Evolutionary conservation across 2,797 vertebrate species (phyloP), one percentile per base, ranked within the genome.

Genomic region (Chrysocyon brachyurus): DNA sequence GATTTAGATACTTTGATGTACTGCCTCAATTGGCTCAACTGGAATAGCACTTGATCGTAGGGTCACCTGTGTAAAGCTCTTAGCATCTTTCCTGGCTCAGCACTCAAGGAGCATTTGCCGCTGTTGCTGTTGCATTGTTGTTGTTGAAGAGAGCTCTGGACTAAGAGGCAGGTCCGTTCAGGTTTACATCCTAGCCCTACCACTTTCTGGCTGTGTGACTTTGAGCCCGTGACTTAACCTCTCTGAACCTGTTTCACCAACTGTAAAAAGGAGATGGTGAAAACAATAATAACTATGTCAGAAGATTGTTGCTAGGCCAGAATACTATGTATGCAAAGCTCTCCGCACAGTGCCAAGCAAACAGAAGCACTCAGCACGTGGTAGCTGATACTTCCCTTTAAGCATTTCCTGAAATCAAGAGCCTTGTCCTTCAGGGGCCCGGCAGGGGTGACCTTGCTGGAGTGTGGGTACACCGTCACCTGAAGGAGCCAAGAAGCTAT

Each of bases 391-490:
- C 40, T 40, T 82, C 22, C 82, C 49, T 85, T 40, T 8, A 64
- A 49, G 33, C 24, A 40, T 52, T 86, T 95, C 21, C 87, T 87
- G 56, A 92, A 77, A 85, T 33, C 31, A 5, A 87, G 56, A 64
- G 12, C 15, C 52, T 8, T 85, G 59, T 87, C 66, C 40, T 77
- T 2, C 7, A 14, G 40, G 36, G 36, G 6, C 33, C 0, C 3
- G n/a, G 61, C 52, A 33, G 31, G 40, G 4, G 9, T 95, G 98
- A 94, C 97, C 94, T 98, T 97, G 72, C 33, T 26, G 28, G 49
- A 54, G 77, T 96, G 94, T 97, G 98, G 96, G 95, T 97, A 94
- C 10, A 3, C 64, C 6, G 12, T 93, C 98, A 97, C 96, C 96
- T 98, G 97, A 97, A 88, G 40, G 81, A 86, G 61, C 28, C 56